Conservation (phyloP, 2,888 invertebrate species). For the Baronia brevicornis region DNA sequence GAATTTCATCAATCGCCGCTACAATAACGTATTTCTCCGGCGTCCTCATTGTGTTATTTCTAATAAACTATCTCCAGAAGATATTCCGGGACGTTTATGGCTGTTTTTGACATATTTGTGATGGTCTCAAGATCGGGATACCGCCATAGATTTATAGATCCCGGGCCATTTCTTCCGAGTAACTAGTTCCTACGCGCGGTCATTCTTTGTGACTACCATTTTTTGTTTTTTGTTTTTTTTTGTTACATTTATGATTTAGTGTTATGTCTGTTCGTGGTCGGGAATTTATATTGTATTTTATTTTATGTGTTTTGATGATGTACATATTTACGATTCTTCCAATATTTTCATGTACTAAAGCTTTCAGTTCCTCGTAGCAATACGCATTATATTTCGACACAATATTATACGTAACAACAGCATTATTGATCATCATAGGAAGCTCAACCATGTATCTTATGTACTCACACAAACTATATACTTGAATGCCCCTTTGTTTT, state of each 20-base stretch:
- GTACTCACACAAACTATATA: no score
- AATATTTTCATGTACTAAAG: no score
- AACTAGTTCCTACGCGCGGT: conserved; percentile 38
- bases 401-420: no score
- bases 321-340: conserved; percentile 1
- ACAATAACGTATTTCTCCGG: conserved; percentile 38
- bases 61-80: conserved; percentile 61
- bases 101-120: conserved; percentile 71
- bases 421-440: no score
- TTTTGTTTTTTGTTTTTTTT: conserved; percentile 36
- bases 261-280: conserved; percentile 29
- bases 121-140: conserved; percentile 52
- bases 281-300: conserved; percentile 7
- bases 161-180: conserved; percentile 55
- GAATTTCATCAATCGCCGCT: conserved; percentile 39
- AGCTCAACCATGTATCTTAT: no score
- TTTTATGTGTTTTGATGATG: conserved; percentile 7
- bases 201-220: conserved; percentile 33
- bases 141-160: conserved; percentile 53
- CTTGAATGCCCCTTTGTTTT: no score
- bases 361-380: no score
- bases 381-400: no score
- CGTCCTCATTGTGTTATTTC: conserved; percentile 47
- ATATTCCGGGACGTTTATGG: conserved; percentile 56
- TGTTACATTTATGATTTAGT: conserved; percentile 43